These are phyloP conservation scores for Drosophila quinaria DNA, from an alignment of 2,888 invertebrate species.

Conservation along the genomic window DNA sequence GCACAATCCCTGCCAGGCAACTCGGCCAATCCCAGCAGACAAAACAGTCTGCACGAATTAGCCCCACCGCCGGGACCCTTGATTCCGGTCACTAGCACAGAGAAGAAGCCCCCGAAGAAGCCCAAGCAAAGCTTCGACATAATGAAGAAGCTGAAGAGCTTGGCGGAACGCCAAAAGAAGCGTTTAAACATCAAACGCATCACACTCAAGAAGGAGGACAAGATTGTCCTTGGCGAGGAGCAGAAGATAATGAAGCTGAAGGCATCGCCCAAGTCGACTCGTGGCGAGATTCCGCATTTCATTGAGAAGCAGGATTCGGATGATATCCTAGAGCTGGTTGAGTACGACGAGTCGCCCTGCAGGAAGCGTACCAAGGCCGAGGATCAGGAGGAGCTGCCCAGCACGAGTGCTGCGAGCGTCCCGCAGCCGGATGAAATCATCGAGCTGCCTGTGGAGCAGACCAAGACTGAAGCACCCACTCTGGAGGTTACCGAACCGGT, in stretches of 20 bases:
- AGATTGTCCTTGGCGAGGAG: slow-evolving; percentile 86
- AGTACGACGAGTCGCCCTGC: slow-evolving; percentile 85
- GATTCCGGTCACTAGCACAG: slow-evolving; percentile 54
- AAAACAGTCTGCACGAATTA: slow-evolving; percentile 77
- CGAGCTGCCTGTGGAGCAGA: slow-evolving; percentile 73
- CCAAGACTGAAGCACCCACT: slow-evolving; percentile 53
- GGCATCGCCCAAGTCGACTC: slow-evolving; percentile 88
- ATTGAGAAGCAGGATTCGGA: slow-evolving; percentile 86
- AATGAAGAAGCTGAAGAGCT: slow-evolving; percentile 89
- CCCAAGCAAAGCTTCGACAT: slow-evolving; percentile 87
- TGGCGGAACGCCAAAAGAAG: slow-evolving; percentile 88
- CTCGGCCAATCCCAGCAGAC: slow-evolving; percentile 76
- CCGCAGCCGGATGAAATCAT: slow-evolving; percentile 85
- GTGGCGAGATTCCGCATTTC: slow-evolving; percentile 86
- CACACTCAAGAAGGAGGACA: slow-evolving; percentile 85
- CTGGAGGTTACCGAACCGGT: slow-evolving; percentile 45
- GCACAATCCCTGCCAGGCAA: slow-evolving; percentile 84
- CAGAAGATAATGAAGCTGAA: slow-evolving; percentile 88
- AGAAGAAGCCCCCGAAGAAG: slow-evolving; percentile 69
- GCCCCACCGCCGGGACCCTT: slow-evolving; percentile 77
- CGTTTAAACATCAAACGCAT: slow-evolving; percentile 86
- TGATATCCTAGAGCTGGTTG: slow-evolving; percentile 85
- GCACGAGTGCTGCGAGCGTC: slow-evolving; percentile 68
- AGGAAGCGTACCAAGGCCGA: slow-evolving; percentile 80
- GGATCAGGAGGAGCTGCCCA: slow-evolving; percentile 49